Base-by-base conservation (phyloP, 2,113 vertebrate species). In the Hemibagrus wyckioides region DNA sequence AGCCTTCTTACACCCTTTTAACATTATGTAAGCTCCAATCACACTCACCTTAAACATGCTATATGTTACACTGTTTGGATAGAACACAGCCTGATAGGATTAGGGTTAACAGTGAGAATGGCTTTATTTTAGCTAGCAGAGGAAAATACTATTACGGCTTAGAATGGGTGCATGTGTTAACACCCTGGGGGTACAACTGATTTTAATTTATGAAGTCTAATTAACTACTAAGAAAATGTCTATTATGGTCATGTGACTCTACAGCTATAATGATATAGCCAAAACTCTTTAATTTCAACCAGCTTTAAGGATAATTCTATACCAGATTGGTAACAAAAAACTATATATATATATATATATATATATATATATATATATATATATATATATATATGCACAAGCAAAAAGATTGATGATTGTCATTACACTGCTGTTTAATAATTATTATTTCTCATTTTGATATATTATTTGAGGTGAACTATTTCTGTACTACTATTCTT, bases 1-100 rank as follows among this genome's bases (percentile, higher is more conserved):
- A 88, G 73, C 88, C 86, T 80, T 80, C 85, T 86, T 88, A 89
- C 82, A 80, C 89, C 86, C 84, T 65, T 76, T 83, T 86, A 87
- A 88, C 88, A 82, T 90, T 88, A 83, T 88, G 86, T 89, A 90
- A 91, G 86, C 85, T 84, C 93, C 85, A 92, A 89, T 94, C 84
- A 93, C 89, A 90, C 75, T 90, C 87, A 81, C 30, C 44, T 90
- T 85, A 88, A 89, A 88, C 63, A 90, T 25, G 41, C n/a, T 90
- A 85, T 89, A 91, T 81, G 28, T 91, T 91, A 80, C 90, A 91
- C 73, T 67, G 76, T 88, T 91, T 91, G 83, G 52, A 80, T 21
- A 85, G 83, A 65, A 28, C 52, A 59, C 39, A 73, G 89, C 52
- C 84, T 89, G 15, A 90, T 77, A 73, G 86, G 91, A 94, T 93